phyloP scores from a whole-genome alignment of 2,113 vertebrate genomes.

The Agelaius tricolor region DNA sequence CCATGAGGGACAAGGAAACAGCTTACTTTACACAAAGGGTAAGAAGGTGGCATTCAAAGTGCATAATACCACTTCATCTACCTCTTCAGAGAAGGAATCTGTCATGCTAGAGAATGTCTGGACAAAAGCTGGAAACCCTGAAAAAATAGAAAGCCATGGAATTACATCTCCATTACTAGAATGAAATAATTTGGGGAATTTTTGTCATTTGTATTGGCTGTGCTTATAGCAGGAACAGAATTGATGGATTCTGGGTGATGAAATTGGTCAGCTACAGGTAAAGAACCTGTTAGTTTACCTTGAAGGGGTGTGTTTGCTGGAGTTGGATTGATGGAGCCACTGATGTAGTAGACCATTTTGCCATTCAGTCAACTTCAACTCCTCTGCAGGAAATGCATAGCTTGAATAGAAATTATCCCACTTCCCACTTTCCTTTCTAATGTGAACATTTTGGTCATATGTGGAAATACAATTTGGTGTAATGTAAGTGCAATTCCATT shows the following conservation, averaged over 20 bases:
- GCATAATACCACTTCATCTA: not conserved
- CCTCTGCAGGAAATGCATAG: not conserved
- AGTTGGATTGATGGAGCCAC: not conserved
- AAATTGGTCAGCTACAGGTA: not conserved
- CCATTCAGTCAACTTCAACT: not conserved
- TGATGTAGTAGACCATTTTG: not conserved
- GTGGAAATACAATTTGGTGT: conserved; percentile 8
- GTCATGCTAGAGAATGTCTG: not conserved
- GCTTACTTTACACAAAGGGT: not conserved
- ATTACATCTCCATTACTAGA: not conserved
- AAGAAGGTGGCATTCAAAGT: not conserved
- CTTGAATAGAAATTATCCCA: not conserved
- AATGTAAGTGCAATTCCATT: conserved; percentile 10
- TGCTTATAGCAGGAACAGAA: not conserved
- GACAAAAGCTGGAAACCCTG: not conserved
- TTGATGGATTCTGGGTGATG: not conserved
- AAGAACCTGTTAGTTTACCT: not conserved
- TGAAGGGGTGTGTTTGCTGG: not conserved
- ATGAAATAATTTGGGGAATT: not conserved
- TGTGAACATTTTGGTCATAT: not conserved
- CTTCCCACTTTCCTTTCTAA: not conserved
- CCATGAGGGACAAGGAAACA: not conserved
- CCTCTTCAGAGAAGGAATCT: not conserved
- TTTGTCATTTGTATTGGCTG: not conserved
- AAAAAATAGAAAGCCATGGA: not conserved